phyloP scores from a whole-genome alignment of 2,113 vertebrate species.

The Pontoporia blainvillei region DNA sequence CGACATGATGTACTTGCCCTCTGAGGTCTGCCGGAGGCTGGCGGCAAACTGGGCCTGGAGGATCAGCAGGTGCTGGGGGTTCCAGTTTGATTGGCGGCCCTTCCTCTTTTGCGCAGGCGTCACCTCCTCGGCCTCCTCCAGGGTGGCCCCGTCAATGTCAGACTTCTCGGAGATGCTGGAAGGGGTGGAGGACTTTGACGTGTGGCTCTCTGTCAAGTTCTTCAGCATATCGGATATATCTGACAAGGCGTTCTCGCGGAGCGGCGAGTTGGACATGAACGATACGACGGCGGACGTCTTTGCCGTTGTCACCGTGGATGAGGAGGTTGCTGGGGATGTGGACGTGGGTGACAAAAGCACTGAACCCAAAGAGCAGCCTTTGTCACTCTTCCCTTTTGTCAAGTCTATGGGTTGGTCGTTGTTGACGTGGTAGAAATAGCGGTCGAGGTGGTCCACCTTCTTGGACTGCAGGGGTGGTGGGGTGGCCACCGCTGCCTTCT shows the following conservation, averaged over 20 bases:
- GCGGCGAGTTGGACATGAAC: slow-evolving; percentile 96
- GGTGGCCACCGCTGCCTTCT: slow-evolving; percentile 96
- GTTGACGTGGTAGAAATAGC: slow-evolving; percentile 96
- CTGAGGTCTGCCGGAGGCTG: slow-evolving; percentile 94
- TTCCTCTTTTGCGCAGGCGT: slow-evolving; percentile 98
- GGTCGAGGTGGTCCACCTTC: slow-evolving; percentile 94
- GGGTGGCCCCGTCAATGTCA: slow-evolving; percentile 92
- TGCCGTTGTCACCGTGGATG: slow-evolving; percentile 91
- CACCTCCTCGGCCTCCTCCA: slow-evolving; percentile 94
- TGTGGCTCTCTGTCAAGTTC: slow-evolving; percentile 98
- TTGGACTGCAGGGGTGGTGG: slow-evolving; percentile 93
- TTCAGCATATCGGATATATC: slow-evolving; percentile 99
- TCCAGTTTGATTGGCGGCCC: slow-evolving; percentile 99
- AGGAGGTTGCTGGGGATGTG: slow-evolving; percentile 91
- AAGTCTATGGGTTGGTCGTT: slow-evolving; percentile 99
- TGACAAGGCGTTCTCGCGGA: slow-evolving; percentile 98
- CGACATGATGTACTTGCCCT: slow-evolving; percentile 98
- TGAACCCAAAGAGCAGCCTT: slow-evolving; percentile 91
- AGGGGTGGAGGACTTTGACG: slow-evolving; percentile 96
- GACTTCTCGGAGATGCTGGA: slow-evolving; percentile 97
- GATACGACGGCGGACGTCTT: slow-evolving; percentile 97
- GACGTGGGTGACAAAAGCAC: slow-evolving; percentile 91
- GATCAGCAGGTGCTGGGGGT: slow-evolving; percentile 98
- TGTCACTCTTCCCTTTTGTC: slow-evolving; percentile 97
- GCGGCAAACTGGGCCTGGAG: slow-evolving; percentile 98